These are phyloP conservation scores for Notamacropus eugenii DNA, from an alignment of 2,797 vertebrate species.

Conservation along the genomic window DNA sequence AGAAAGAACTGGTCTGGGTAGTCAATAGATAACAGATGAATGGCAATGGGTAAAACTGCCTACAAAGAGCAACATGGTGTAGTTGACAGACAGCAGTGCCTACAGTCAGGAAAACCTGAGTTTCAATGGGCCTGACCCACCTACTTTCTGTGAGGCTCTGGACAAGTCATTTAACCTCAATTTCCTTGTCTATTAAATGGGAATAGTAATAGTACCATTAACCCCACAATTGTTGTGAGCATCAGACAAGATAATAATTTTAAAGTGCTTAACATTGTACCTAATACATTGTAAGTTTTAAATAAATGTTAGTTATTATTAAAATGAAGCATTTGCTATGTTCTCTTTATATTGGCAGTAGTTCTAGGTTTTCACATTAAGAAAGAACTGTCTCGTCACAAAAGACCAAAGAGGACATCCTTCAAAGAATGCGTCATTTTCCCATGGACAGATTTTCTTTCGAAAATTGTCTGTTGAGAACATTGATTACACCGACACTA, in stretches of 20 bases:
- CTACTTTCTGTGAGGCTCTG: background rate
- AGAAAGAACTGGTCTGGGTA: background rate
- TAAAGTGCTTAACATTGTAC: background rate
- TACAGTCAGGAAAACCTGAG: background rate
- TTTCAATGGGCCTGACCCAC: background rate
- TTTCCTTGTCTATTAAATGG: background rate
- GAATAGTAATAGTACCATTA: background rate
- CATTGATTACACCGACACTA: background rate
- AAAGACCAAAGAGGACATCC: background rate
- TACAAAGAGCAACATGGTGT: background rate
- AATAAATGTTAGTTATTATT: background rate
- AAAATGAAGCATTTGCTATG: background rate
- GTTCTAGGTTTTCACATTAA: background rate
- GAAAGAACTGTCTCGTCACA: background rate
- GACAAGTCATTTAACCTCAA: background rate
- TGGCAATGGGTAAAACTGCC: background rate
- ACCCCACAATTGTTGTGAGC: no score
- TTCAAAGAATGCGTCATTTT: background rate
- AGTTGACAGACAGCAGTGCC: background rate
- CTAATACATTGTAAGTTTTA: background rate
- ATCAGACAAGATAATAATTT: background rate
- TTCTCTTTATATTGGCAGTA: background rate
- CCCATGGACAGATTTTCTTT: background rate
- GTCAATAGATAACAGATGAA: background rate
- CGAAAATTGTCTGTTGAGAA: background rate